phyloP scores from a whole-genome alignment of 2,888 invertebrate species.

The Mesopsocus fuscifrons region DNA sequence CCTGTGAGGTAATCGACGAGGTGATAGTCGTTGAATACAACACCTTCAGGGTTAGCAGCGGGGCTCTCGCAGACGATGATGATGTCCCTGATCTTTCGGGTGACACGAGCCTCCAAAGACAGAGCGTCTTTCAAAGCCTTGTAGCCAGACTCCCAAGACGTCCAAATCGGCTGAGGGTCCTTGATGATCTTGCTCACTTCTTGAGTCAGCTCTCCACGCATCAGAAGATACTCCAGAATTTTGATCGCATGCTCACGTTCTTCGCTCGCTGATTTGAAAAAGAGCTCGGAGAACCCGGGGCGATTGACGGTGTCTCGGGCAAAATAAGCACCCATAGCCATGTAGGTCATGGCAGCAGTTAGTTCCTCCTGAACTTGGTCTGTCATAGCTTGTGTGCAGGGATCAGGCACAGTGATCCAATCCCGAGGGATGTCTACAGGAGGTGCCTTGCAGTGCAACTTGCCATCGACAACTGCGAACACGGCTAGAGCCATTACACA shows the following conservation, averaged over 20 bases:
- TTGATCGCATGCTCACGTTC: conserved; percentile 79
- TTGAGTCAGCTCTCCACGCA: conserved; percentile 61
- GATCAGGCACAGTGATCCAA: conserved; percentile 47
- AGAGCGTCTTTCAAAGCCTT: conserved; percentile 58
- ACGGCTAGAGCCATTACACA: not conserved
- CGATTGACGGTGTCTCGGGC: conserved; percentile 55
- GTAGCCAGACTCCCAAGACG: conserved; percentile 37
- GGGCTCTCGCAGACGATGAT: conserved; percentile 47
- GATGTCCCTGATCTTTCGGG: conserved; percentile 49
- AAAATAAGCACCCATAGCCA: conserved; percentile 76
- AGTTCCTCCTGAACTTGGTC: conserved; percentile 62
- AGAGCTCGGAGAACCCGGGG: conserved; percentile 73
- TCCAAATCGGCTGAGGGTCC: conserved; percentile 17
- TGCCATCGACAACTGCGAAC: not conserved
- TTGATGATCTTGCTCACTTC: conserved; percentile 38
- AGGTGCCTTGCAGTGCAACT: conserved; percentile 1
- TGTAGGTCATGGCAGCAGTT: conserved; percentile 58
- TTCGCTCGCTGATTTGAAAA: conserved; percentile 67
- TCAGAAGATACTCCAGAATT: conserved; percentile 68
- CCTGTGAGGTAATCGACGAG: conserved; percentile 55
- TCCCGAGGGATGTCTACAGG: conserved; percentile 33
- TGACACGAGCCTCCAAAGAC: conserved; percentile 56
- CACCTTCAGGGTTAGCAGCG: conserved; percentile 6
- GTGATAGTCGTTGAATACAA: conserved; percentile 55
- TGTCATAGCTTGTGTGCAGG: conserved; percentile 42